phyloP scores from a whole-genome alignment of 2,888 invertebrate species.

The Cephus runcator region DNA sequence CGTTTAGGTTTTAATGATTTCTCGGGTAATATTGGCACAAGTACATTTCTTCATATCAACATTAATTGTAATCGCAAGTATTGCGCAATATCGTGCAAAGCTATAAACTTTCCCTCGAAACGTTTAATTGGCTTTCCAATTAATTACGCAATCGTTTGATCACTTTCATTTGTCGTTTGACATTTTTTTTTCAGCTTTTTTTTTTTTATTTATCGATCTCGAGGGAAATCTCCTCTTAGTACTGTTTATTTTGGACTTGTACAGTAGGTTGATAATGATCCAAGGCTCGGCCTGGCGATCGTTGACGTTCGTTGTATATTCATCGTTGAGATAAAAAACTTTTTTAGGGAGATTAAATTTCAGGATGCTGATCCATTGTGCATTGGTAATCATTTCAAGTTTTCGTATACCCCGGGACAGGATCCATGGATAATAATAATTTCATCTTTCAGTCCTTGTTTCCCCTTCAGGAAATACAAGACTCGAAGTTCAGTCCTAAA shows the following conservation, averaged over 20 bases:
- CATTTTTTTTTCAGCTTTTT: no score
- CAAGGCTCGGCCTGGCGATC: slow-evolving; percentile 23
- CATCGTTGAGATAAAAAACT: slow-evolving; percentile 32
- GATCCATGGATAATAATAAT: not conserved
- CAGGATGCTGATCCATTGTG: slow-evolving; percentile 26
- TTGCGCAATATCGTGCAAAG: not conserved
- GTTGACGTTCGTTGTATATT: slow-evolving; percentile 38
- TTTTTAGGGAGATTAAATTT: slow-evolving; percentile 18
- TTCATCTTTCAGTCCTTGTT: not conserved
- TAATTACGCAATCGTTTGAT: not conserved
- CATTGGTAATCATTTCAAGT: slow-evolving; percentile 34
- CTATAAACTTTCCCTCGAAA: not conserved
- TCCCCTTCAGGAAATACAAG: not conserved
- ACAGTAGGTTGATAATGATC: not conserved
- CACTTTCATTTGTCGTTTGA: no score
- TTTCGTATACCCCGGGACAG: slow-evolving; percentile 33
- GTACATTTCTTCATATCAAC: not conserved
- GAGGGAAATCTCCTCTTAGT: no score
- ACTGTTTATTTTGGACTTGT: no score
- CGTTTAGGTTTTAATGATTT: not conserved
- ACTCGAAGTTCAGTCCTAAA: not conserved
- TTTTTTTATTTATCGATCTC: no score
- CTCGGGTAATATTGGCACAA: not conserved
- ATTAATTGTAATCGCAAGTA: not conserved
- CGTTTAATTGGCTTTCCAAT: not conserved